Conservation (phyloP, 1,140 invertebrate genomes). For the Formica exsecta region DNA sequence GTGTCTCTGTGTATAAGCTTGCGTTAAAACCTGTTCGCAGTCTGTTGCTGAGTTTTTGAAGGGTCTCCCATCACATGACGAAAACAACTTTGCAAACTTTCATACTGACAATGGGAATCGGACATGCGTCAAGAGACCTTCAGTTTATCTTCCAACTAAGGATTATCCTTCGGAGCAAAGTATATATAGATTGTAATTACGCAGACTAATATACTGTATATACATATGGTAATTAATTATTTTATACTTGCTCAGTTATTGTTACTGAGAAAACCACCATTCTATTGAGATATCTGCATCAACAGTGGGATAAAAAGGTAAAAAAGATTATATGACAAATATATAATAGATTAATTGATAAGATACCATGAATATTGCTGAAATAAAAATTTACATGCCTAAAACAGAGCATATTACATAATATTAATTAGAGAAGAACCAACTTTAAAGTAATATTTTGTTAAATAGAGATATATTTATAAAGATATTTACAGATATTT, state of each 20-base stretch:
- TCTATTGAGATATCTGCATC: conserved; percentile 95
- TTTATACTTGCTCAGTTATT: conserved; percentile 91
- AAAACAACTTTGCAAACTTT: conserved; percentile 96
- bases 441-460: background rate
- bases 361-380: background rate
- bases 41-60: conserved; percentile 95
- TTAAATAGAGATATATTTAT: too few species aligned
- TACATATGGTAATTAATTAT: conserved; percentile 14
- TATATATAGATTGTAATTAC: conserved; percentile 82
- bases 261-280: conserved; percentile 98
- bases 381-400: background rate
- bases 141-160: conserved; percentile 96
- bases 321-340: conserved; percentile 19
- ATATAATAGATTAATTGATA: conserved; percentile 10
- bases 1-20: background rate
- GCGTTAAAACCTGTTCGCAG: conserved; percentile 84
- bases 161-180: conserved; percentile 96
- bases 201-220: background rate
- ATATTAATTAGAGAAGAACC: background rate
- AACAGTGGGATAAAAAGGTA: conserved; percentile 97
- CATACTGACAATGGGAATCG: conserved; percentile 94
- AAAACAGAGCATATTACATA: background rate
- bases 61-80: conserved; percentile 95
- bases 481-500: too few species aligned
- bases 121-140: conserved; percentile 94